These are phyloP conservation scores for Ephialtes manifestator DNA, from an alignment of 2,888 invertebrate genomes.

Conservation along the genomic window DNA sequence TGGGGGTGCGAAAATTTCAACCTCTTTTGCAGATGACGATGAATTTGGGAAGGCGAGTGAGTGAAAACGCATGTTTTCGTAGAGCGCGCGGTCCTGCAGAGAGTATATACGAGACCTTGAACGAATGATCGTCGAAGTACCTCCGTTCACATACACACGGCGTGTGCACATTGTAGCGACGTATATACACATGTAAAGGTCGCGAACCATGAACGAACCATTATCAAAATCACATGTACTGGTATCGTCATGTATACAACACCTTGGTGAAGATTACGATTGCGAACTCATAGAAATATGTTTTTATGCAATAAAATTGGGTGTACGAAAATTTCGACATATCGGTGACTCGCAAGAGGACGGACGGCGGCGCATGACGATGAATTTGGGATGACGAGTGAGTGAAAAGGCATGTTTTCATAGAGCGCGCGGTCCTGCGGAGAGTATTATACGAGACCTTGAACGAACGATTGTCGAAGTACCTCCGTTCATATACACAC, in stretches of 20 bases:
- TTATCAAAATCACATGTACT: too few species aligned
- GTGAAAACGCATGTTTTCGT: not conserved
- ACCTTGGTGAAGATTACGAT: too few species aligned
- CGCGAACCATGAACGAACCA: too few species aligned
- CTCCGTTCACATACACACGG: slow-evolving; percentile 3
- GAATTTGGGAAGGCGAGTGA: not conserved
- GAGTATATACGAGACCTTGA: slow-evolving; percentile 42
- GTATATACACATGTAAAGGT: slow-evolving; percentile 25
- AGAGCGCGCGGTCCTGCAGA: not conserved
- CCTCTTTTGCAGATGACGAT: not conserved
- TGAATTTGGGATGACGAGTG: not conserved
- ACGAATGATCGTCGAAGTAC: slow-evolving; percentile 29
- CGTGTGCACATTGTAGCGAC: not conserved
- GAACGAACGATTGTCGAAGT: slow-evolving; percentile 34
- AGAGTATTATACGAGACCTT: slow-evolving; percentile 37
- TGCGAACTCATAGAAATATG: too few species aligned
- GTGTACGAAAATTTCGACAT: too few species aligned
- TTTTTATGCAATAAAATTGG: too few species aligned
- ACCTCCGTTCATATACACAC: slow-evolving; percentile 6
- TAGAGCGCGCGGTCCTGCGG: not conserved
- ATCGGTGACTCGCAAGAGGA: not conserved
- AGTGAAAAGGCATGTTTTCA: not conserved
- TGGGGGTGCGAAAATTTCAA: too few species aligned
- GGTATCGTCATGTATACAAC: too few species aligned
- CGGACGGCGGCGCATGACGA: not conserved